A percentile compares a stretch with the other conserved stretches of the same genome.
These are phyloP conservation scores for Chamaetylas fuelleborni DNA, from an alignment of 2,113 vertebrate genomes.

Conservation along the genomic window DNA sequence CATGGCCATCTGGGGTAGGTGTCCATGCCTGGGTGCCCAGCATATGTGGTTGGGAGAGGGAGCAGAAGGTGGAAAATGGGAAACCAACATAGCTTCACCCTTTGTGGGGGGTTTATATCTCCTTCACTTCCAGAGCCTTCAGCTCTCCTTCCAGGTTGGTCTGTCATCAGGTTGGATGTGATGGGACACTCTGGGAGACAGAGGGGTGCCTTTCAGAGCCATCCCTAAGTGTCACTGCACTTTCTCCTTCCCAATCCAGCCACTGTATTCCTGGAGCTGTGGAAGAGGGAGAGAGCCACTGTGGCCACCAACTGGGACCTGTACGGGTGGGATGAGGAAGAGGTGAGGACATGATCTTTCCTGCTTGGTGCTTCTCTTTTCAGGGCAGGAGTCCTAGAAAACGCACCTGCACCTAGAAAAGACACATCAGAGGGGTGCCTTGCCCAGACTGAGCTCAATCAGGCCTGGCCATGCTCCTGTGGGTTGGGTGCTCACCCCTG, in stretches of 20 bases:
- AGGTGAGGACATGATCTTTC: slow-evolving; percentile 73
- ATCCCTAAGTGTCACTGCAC: background rate
- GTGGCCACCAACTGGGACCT: slow-evolving; percentile 83
- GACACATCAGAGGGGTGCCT: background rate
- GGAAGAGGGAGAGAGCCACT: slow-evolving; percentile 83
- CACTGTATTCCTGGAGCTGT: slow-evolving; percentile 91
- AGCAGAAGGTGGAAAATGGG: background rate
- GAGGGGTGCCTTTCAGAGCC: background rate
- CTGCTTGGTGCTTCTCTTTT: background rate
- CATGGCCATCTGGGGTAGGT: slow-evolving; percentile 95
- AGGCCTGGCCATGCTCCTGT: background rate
- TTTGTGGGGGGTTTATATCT: background rate
- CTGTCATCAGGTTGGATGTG: background rate
- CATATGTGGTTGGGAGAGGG: fast-evolving
- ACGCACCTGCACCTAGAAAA: background rate
- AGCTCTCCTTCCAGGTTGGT: background rate
- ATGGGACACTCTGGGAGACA: fast-evolving
- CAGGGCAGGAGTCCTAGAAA: background rate
- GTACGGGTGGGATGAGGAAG: slow-evolving; percentile 86
- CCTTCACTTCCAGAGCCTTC: background rate
- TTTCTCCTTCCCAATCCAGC: slow-evolving; percentile 66
- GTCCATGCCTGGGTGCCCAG: background rate
- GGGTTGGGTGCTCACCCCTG: background rate
- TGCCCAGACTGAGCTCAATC: background rate
- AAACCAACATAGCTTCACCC: background rate